Evolutionary conservation across 2,113 vertebrate species (phyloP), one percentile per base, ranked within the genome.

Genomic region (Silurus asotus): DNA sequence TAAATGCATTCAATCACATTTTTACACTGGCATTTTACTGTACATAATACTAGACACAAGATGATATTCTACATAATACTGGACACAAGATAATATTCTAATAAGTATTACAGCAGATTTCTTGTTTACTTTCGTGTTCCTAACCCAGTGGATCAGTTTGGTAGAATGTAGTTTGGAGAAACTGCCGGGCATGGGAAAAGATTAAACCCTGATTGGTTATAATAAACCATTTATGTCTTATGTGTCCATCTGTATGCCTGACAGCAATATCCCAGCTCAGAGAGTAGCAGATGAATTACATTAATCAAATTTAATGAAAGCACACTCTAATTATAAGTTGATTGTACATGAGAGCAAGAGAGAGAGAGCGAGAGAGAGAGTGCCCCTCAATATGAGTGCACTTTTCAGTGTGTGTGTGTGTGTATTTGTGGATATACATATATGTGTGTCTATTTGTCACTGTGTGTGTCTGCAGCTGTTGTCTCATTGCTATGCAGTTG

Each of bases 221-320:
- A 82, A 89, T 82, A 64, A 89, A 77, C 45, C 69, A 82, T 72
- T 85, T 67, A 82, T 17, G 28, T 84, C n/a, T 75, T 61, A 59
- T 83, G 59, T 83, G 76, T 87, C 65, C 61, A 56, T 64, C 61
- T 85, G 83, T 37, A 28, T 67, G 72, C 55, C 56, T 74, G 83
- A 84, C 74, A 86, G 84, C 53, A 55, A 75, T 53, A 85, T 87
- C 64, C 55, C 62, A 55, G 51, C 78, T 85, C 49, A 19, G 7
- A 48, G 37, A 67, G 83, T 23, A 86, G 81, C 81, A 80, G 86
- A 87, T 83, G 74, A 76, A 81, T 89, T 86, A 67, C 84, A 86
- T 87, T 86, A 89, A 89, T 89, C 86, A 87, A 74, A 87, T 87
- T 87, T 83, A 87, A 87, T 89, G 80, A 86, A 89, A 89, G 81